Evolutionary conservation across 2,797 vertebrate genomes (phyloP).

Genomic region (Discoglossus pictus): DNA sequence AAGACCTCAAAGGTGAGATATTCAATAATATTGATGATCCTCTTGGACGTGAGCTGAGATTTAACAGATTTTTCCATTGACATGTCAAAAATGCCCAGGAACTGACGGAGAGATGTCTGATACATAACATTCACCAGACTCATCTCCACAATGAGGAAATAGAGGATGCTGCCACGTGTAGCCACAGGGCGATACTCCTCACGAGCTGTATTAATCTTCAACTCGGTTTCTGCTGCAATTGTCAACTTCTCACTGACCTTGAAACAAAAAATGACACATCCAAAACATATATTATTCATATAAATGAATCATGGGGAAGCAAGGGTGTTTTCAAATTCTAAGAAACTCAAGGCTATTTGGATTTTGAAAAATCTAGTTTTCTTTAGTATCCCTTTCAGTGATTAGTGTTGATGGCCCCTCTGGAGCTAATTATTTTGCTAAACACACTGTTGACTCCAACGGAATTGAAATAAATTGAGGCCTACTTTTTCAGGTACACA

Average conservation of each 20-base stretch:
- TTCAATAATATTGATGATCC: slow-evolving; percentile 72
- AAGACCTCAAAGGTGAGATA: slow-evolving; percentile 79
- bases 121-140: slow-evolving; percentile 85
- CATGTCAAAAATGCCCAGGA: slow-evolving; percentile 79
- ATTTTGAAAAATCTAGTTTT: background rate
- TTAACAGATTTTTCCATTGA: slow-evolving; percentile 74
- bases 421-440: slow-evolving; percentile 6
- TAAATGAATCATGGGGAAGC: slow-evolving; percentile 1
- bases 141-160: slow-evolving; percentile 87
- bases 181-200: slow-evolving; percentile 85
- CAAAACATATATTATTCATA: slow-evolving; percentile 29
- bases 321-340: slow-evolving; percentile 3
- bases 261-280: slow-evolving; percentile 46
- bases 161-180: slow-evolving; percentile 81
- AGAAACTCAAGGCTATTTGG: background rate
- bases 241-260: slow-evolving; percentile 79
- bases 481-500: background rate
- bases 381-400: background rate
- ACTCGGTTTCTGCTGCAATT: slow-evolving; percentile 72
- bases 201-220: slow-evolving; percentile 80
- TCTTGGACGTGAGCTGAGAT: slow-evolving; percentile 77
- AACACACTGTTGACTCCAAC: slow-evolving; percentile 3
- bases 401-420: background rate
- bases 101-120: slow-evolving; percentile 82
- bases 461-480: slow-evolving; percentile 1